phyloP scores from a whole-genome alignment of 2,888 invertebrate genomes.

The Spisula subtruncata region DNA sequence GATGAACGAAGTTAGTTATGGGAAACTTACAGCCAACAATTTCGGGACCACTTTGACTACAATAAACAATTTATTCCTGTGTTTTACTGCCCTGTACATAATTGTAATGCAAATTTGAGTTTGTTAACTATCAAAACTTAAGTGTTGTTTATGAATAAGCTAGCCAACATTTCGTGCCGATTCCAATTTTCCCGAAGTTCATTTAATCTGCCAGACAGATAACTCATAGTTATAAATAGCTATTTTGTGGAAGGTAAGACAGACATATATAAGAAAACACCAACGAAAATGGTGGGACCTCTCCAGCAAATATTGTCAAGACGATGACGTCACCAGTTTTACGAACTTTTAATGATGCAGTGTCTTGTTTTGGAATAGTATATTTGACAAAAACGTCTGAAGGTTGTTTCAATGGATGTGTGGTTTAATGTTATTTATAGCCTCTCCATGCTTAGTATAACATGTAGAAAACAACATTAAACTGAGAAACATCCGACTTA shows the following conservation, averaged over 20 bases:
- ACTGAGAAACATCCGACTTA: no score
- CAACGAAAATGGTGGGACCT: not conserved
- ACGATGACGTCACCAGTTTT: slow-evolving; percentile 5
- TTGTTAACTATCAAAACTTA: not conserved
- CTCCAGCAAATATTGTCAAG: not conserved
- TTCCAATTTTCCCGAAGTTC: slow-evolving; percentile 15
- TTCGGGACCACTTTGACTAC: not conserved
- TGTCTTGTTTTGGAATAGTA: not conserved
- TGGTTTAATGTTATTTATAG: no score
- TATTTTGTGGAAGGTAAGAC: not conserved
- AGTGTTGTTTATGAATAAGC: not conserved
- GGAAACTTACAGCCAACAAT: not conserved
- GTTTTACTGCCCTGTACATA: slow-evolving; percentile 2
- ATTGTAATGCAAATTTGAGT: slow-evolving; percentile 8
- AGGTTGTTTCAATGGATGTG: no score
- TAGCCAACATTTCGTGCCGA: not conserved
- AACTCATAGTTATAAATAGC: slow-evolving; percentile 23
- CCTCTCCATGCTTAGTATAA: no score
- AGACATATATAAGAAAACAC: not conserved
- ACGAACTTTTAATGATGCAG: not conserved
- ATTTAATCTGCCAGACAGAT: slow-evolving; percentile 18
- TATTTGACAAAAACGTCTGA: not conserved
- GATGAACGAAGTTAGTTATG: not conserved
- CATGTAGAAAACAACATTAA: no score
- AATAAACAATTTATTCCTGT: not conserved